Base-by-base conservation (phyloP, 2,797 vertebrate genomes). In the Agapornis canus region DNA sequence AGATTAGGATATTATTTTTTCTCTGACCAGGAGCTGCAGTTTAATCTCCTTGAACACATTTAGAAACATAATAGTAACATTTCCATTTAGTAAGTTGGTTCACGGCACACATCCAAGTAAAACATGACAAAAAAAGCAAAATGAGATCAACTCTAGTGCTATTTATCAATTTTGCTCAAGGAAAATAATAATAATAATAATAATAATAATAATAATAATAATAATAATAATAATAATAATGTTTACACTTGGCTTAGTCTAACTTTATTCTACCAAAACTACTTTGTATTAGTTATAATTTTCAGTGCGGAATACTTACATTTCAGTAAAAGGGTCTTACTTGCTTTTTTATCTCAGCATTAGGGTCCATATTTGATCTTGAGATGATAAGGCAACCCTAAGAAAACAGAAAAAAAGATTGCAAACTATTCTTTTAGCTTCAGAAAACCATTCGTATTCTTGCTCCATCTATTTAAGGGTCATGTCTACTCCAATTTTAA, bases 291-390 rank as follows among this genome's bases (percentile, higher is more conserved):
- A 51, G 29, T 40, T 56, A 51, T 5, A 21, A 1, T 39, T 48
- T 73, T 71, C 43, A 45, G 26, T 14, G 63, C 35, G 10, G 10
- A 64, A 64, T 83, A 91, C 96, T 95, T 73, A 97, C 96, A 23
- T 94, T 95, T 76, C 95, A 96, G 73, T 92, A 95, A 82, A 89
- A 96, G 5, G 89, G 61, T 37, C 95, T 91, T 56, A 80, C 29
- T 77, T 80, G 76, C 39, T 88, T 94, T 77, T 84, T 82, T 43
- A 59, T 15, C 42, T 94, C 81, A 25, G 56, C 70, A 61, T 95
- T 78, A 54, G 26, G 23, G 5, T 89, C 93, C 96, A 96, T 97
- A 10, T 52, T 48, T 40, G 20, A 39, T 51, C 32, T 65, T 94
- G 8, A 72, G 60, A n/a, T 4, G 19, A 35, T 6, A 25, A 35